Evolutionary conservation across 2,797 vertebrate species (phyloP), one percentile per base, ranked within the genome.

Genomic region (Trichosurus vulpecula): DNA sequence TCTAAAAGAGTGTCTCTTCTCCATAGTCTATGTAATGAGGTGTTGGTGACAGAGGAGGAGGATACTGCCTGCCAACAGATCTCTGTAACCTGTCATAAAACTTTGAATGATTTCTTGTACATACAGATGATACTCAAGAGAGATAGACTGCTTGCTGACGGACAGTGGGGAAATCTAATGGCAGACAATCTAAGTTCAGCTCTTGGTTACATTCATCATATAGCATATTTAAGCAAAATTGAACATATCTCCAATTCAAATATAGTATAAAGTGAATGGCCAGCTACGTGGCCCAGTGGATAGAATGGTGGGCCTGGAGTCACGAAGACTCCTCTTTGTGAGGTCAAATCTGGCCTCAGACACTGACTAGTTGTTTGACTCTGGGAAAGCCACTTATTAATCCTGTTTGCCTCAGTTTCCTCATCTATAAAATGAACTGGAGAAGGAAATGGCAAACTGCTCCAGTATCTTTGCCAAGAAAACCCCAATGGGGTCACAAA

Each of bases 161-260:
- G 14, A 31, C 31, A 93, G 93, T 92, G 31, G 91, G 6, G 29
- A 0, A 52, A 91, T 16, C 27, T 92, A 54, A 53, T 35, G 89
- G 29, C 57, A 52, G 41, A 53, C 51, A 74, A 3, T 25, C 93
- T 74, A 90, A 56, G 22, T 27, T 56, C 55, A 27, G 6, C 55
- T 56, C 55, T 56, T 56, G 25, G 55, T 55, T 91, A 90, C 55
- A 81, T 56, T 54, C 61, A 14, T 91, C 6, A n/a, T 54, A 92
- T 35, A 56, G 81, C 52, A 58, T 51, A 95, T 6, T 95, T 94
- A 47, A 90, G 52, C 22, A 95, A 95, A 94, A 30, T 51, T 52
- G 81, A 94, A 90, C 22, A 54, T 1, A 10, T 27, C 2, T 9
- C 93, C 56, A 95, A 94, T 52, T 52, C 54, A 41, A 89, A 31